Conservation (phyloP, 2,888 invertebrate genomes). For the Orchestes rusci region DNA sequence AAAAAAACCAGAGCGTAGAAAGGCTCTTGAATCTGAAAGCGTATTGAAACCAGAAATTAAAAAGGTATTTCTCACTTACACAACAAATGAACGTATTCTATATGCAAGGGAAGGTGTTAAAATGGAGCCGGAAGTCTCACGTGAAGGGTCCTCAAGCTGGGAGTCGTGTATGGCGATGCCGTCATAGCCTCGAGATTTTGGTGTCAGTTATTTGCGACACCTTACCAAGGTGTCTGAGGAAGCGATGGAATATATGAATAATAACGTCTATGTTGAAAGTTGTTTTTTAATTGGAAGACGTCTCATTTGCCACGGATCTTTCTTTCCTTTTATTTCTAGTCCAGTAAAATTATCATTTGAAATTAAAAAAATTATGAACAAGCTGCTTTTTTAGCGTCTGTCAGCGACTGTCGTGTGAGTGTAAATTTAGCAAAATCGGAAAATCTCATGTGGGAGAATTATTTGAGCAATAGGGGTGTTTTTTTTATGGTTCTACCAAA, state of each 20-base stretch:
- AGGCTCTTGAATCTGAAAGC: constrained; percentile 17
- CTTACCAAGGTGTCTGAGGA: constrained; percentile 15
- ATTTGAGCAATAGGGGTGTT: too few relatives aligned
- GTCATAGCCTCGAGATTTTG: constrained; percentile 21
- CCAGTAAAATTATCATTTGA: too few relatives aligned
- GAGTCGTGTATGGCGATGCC: constrained; percentile 26
- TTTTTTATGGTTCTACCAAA: too few relatives aligned
- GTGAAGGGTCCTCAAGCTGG: constrained; percentile 25
- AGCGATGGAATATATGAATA: constrained; percentile 13
- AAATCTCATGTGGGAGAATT: too few relatives aligned
- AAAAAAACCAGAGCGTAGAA: constrained; percentile 3
- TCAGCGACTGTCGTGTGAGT: too few relatives aligned
- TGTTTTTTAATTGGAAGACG: constrained; percentile 6
- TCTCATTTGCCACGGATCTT: too few relatives aligned
- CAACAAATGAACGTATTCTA: constrained; percentile 23
- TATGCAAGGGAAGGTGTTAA: constrained; percentile 28
- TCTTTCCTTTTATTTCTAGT: too few relatives aligned
- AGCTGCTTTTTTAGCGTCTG: too few relatives aligned
- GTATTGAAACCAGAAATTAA: constrained; percentile 27
- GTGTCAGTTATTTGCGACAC: constrained; percentile 20
- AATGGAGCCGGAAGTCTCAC: constrained; percentile 27
- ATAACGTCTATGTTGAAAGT: constrained; percentile 8
- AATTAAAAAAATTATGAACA: too few relatives aligned
- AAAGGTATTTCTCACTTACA: constrained; percentile 29
- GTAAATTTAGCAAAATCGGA: too few relatives aligned